A percentile compares a stretch with the other conserved stretches of the same genome.
Evolutionary conservation across 2,797 vertebrate species (phyloP).

Genomic region (Myotis daubentonii): DNA sequence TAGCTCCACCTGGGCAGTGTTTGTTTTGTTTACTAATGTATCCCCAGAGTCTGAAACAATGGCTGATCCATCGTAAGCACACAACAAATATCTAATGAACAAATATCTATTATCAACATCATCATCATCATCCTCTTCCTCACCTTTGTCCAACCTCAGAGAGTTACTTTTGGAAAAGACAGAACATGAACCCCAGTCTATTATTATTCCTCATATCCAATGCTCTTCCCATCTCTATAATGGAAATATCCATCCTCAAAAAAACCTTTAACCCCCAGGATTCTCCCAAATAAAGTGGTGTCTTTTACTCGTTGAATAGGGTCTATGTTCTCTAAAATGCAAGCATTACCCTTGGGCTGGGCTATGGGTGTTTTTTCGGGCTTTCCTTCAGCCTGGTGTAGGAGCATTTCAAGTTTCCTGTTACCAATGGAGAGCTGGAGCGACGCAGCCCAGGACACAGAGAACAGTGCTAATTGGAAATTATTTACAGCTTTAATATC

Average conservation of each 20-base stretch:
- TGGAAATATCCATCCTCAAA: constrained; percentile 32
- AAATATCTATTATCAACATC: background rate
- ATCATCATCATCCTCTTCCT: background rate
- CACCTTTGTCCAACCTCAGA: background rate
- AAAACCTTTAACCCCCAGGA: background rate
- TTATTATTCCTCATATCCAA: background rate
- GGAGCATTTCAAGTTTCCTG: background rate
- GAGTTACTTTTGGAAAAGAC: background rate
- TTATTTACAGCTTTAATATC: constrained; percentile 70
- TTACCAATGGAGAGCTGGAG: background rate
- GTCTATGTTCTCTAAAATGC: background rate
- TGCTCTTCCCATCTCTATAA: background rate
- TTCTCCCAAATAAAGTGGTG: background rate
- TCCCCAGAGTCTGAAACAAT: background rate
- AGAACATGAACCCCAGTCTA: background rate
- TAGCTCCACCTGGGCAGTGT: background rate
- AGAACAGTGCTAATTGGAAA: constrained; percentile 61
- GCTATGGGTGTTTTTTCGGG: background rate
- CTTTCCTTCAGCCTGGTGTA: background rate
- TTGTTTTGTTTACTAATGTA: background rate
- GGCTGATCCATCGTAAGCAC: background rate
- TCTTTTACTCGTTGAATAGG: background rate
- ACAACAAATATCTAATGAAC: background rate
- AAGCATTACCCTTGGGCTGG: background rate
- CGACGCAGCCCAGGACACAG: constrained; percentile 40